Base-by-base conservation (phyloP, 2,888 invertebrate species). In the Spisula subtruncata region DNA sequence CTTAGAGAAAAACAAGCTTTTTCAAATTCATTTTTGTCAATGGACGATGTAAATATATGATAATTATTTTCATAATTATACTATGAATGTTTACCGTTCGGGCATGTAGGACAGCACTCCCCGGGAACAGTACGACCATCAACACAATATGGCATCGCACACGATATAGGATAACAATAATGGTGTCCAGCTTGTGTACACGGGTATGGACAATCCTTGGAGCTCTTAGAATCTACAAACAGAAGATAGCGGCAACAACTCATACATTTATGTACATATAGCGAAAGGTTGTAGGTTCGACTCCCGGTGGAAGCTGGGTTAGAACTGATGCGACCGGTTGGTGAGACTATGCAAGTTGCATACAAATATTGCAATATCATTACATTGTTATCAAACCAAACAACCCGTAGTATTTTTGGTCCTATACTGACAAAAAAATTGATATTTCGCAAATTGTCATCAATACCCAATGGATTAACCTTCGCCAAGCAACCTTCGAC, bases 81-180 rank as follows among this genome's bases (percentile, higher is more conserved):
- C n/a, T n/a, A n/a, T 29, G 25, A 0, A 29, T n/a, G 20, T 0
- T 60, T 89, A 92, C 91, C 90, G 46, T 90, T 32, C 0, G 91
- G 91, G 32, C 91, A 92, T n/a, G 86, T 85, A 6, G 75, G 51
- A 83, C 91, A 92, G 82, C 91, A 92, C 18, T 85, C 90, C 54
- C 91, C 91, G 1, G 35, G 56, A 14, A 25, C 71, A 18, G 32
- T 82, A 8, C 80, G 79, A 8, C 86, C 81, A 84, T 92, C 83
- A 25, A 82, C 87, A 87, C 91, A 92, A 16, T 87, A 89, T 41
- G 90, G 90, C 10, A 85, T 51, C 1, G 91, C 82, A 32, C 91
- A 92, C 6, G 90, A 90, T 5, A 90, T 60, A 2, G 90, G 90
- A 60, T 71, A 82, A 66, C 91, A 92, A 41, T 85, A 85, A 56